Conservation (phyloP, 2,888 invertebrate genomes). For the Ernsta delagoae region DNA sequence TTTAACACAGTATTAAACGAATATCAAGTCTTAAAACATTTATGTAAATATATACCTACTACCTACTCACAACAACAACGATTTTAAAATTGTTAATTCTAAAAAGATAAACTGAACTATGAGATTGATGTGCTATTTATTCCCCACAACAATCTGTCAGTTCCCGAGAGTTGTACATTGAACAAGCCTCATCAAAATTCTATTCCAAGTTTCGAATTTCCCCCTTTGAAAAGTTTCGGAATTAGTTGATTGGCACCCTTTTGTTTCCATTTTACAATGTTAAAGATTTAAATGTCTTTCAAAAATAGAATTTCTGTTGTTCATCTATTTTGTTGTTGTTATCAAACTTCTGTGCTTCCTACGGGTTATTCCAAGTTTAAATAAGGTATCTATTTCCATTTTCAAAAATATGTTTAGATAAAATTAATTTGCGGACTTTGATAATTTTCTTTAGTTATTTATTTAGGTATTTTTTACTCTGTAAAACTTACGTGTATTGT, state of each 20-base stretch:
- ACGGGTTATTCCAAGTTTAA: too few relatives aligned
- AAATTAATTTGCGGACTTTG: too few relatives aligned
- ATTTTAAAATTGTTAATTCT: neutral
- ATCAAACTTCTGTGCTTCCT: too few relatives aligned
- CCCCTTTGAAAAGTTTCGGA: neutral
- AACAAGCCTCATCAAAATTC: conserved; percentile 3
- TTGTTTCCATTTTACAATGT: neutral
- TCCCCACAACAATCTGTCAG: neutral
- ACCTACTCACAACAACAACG: too few relatives aligned
- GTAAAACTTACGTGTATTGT: too few relatives aligned
- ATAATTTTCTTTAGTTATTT: too few relatives aligned
- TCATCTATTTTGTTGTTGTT: neutral
- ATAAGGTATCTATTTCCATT: too few relatives aligned
- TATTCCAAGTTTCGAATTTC: conserved; percentile 1
- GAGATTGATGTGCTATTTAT: conserved; percentile 2
- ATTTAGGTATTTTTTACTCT: too few relatives aligned
- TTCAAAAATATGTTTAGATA: too few relatives aligned
- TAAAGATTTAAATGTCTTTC: neutral
- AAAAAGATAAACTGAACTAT: neutral
- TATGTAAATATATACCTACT: too few relatives aligned
- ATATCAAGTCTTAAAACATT: too few relatives aligned
- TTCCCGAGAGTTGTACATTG: conserved; percentile 1
- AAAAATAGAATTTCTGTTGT: neutral
- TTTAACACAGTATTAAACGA: too few relatives aligned
- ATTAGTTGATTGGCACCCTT: conserved; percentile 3